phyloP scores from a whole-genome alignment of 2,113 vertebrate species.

The Rhinopithecus roxellana region DNA sequence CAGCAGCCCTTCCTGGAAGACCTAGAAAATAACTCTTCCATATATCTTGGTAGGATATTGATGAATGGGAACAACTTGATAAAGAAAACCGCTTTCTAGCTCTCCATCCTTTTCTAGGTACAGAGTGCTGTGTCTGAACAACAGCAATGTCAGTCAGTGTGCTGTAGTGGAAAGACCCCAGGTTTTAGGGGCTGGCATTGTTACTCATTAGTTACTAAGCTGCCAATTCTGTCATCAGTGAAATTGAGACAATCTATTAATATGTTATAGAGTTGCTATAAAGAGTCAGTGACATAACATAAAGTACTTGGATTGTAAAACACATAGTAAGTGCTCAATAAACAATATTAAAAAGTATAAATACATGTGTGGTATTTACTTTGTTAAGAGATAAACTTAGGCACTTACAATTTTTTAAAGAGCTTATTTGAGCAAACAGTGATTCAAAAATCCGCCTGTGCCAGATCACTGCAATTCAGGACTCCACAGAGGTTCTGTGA shows the following conservation, averaged over 20 bases:
- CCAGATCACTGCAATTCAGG: not conserved
- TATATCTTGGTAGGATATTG: not conserved
- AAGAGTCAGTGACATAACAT: not conserved
- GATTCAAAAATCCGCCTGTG: not conserved
- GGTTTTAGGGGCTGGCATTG: not conserved
- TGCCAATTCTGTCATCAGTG: not conserved
- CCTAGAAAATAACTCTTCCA: not conserved
- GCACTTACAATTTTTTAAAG: not conserved
- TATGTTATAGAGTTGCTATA: not conserved
- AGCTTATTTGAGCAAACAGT: not conserved
- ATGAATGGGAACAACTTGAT: not conserved
- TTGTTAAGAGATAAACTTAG: not conserved
- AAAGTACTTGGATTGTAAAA: conserved; percentile 13
- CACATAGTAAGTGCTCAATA: not conserved
- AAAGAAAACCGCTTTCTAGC: not conserved
- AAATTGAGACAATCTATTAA: not conserved
- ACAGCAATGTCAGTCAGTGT: not conserved
- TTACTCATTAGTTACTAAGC: not conserved
- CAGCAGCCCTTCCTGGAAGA: not conserved
- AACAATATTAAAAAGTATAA: not conserved
- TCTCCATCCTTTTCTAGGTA: not conserved
- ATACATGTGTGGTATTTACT: not conserved
- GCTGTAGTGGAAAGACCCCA: not conserved
- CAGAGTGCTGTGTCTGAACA: not conserved
- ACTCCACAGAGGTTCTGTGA: not conserved